These are phyloP conservation scores for Harpalus rubripes DNA, from an alignment of 2,888 invertebrate species.

Conservation along the genomic window DNA sequence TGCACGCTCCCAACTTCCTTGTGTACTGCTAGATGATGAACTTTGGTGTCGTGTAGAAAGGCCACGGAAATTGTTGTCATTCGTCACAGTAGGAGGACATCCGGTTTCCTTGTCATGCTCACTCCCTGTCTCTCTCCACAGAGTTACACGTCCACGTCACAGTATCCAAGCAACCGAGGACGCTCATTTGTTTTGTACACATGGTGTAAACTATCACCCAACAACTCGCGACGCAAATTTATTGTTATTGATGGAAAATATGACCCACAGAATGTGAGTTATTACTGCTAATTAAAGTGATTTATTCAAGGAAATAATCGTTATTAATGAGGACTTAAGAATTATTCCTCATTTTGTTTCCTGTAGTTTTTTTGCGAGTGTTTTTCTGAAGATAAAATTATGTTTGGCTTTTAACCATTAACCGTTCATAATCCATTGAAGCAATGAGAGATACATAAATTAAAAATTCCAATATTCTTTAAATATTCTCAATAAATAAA, in stretches of 20 bases:
- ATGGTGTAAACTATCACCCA: conserved; percentile 5
- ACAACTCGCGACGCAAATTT: conserved; percentile 44
- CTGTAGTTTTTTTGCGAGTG: conserved; percentile 3
- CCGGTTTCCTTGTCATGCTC: conserved; percentile 51
- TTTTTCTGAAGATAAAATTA: not conserved
- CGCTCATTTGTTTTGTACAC: conserved; percentile 26
- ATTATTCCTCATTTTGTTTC: conserved; percentile 4
- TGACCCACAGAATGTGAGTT: not conserved
- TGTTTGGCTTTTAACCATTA: not conserved
- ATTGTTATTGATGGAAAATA: conserved; percentile 55
- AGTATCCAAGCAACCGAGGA: conserved; percentile 27
- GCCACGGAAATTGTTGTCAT: conserved; percentile 70
- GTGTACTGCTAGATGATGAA: conserved; percentile 62
- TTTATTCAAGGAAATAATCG: not conserved
- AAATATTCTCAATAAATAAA: no score
- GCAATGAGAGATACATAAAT: not conserved
- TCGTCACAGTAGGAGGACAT: conserved; percentile 68
- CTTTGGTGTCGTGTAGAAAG: conserved; percentile 67
- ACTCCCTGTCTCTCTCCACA: conserved; percentile 19
- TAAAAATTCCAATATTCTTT: no score
- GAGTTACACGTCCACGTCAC: conserved; percentile 47
- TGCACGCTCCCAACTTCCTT: conserved; percentile 46
- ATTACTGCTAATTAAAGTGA: conserved; percentile 33
- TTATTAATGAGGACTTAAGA: conserved; percentile 32
- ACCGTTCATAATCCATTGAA: not conserved